phyloP scores from a whole-genome alignment of 2,888 invertebrate species.

The Lucinisca nassula region DNA sequence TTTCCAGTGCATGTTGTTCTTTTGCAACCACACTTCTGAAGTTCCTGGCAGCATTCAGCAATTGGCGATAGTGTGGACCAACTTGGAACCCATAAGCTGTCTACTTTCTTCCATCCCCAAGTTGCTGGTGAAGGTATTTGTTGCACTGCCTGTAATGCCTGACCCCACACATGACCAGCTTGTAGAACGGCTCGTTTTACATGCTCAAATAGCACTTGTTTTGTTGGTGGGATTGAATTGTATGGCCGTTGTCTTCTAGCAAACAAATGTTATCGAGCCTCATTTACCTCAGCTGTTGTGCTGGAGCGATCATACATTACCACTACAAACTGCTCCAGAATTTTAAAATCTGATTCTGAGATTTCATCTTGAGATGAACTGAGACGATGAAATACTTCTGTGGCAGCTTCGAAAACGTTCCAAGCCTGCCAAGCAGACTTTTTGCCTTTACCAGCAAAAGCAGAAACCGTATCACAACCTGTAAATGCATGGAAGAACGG shows the following conservation, averaged over 20 bases:
- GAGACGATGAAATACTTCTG: constrained; percentile 41
- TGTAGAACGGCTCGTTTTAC: not conserved
- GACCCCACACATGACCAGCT: not conserved
- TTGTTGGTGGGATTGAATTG: not conserved
- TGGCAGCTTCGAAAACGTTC: constrained; percentile 54
- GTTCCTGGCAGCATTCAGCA: not conserved
- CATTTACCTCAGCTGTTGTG: constrained; percentile 51
- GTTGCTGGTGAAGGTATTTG: not conserved
- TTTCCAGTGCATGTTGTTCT: not conserved
- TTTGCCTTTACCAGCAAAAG: constrained; percentile 66
- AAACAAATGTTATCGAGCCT: constrained; percentile 64
- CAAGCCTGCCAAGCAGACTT: constrained; percentile 67
- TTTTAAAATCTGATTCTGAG: not conserved
- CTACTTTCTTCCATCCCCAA: not conserved
- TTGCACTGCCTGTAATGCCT: not conserved
- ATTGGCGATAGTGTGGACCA: not conserved
- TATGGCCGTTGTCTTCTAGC: constrained; percentile 58
- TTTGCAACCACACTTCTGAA: not conserved
- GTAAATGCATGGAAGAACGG: constrained; percentile 70
- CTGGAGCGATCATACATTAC: constrained; percentile 60
- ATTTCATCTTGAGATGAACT: not conserved
- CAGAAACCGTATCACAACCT: constrained; percentile 67
- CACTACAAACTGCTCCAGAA: not conserved
- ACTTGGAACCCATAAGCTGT: not conserved
- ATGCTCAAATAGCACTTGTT: not conserved